These are phyloP conservation scores for Dipodomys stephensi DNA, from an alignment of 2,113 vertebrate genomes.

Conservation along the genomic window DNA sequence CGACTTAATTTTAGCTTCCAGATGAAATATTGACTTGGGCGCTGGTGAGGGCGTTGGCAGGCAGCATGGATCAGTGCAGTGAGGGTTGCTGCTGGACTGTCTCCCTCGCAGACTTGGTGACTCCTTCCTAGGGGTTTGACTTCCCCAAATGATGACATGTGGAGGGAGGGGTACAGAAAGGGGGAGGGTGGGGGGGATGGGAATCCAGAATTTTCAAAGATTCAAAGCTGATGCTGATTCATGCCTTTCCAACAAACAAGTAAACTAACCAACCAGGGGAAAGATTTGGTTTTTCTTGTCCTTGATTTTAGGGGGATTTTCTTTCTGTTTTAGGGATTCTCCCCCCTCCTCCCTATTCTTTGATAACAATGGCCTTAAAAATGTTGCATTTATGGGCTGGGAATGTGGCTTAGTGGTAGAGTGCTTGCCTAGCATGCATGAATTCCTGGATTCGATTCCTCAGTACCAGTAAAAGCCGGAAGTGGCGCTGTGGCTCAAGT, in stretches of 20 bases:
- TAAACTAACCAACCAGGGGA: not conserved
- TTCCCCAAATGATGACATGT: not conserved
- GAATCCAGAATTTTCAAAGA: not conserved
- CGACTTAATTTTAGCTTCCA: slow-evolving; percentile 67
- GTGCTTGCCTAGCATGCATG: no score
- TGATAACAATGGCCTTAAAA: not conserved
- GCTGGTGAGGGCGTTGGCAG: slow-evolving; percentile 11
- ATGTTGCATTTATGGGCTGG: not conserved
- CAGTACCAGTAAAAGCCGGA: no score
- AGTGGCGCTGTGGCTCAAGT: no score
- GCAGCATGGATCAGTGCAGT: not conserved
- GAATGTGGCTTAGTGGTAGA: no score
- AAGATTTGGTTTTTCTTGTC: not conserved
- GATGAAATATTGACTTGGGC: slow-evolving; percentile 55
- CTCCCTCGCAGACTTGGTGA: not conserved
- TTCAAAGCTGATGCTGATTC: not conserved
- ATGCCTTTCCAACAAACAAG: not conserved
- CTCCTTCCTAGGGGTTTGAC: not conserved
- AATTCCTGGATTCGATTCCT: no score
- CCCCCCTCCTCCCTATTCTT: no score
- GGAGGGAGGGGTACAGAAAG: no score
- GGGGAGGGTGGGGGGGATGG: fast-evolving
- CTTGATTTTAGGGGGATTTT: no score
- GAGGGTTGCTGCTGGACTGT: not conserved
- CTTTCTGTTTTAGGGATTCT: no score